These are phyloP conservation scores for Neopelma chrysocephalum DNA, from an alignment of 2,797 vertebrate species.

Conservation along the genomic window DNA sequence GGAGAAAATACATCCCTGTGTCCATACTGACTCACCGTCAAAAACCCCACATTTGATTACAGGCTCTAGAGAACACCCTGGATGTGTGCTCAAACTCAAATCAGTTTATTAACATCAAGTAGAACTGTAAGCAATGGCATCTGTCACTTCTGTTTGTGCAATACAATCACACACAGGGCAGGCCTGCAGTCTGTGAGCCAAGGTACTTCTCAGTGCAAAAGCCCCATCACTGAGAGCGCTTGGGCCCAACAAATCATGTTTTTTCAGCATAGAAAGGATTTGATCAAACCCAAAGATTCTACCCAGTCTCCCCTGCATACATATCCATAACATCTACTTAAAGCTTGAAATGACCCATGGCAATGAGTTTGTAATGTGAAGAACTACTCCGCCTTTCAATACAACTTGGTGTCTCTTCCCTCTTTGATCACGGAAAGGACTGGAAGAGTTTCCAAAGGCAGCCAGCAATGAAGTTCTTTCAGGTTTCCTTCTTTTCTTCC, in stretches of 20 bases:
- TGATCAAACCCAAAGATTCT: neutral
- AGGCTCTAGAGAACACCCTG: neutral
- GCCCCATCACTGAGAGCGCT: neutral
- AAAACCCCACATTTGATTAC: fast-evolving
- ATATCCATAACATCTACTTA: neutral
- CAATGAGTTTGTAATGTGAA: neutral
- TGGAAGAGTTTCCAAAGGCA: neutral
- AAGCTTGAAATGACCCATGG: neutral
- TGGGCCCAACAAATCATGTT: neutral
- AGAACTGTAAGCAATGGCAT: neutral
- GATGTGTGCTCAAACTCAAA: too few species aligned
- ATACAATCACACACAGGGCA: fast-evolving
- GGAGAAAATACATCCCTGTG: neutral
- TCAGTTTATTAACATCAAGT: neutral
- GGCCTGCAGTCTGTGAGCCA: neutral
- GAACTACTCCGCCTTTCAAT: neutral
- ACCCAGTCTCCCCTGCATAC: neutral
- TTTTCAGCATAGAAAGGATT: neutral
- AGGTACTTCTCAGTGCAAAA: neutral
- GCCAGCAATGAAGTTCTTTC: neutral
- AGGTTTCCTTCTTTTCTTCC: neutral
- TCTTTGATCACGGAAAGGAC: neutral
- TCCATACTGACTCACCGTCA: neutral
- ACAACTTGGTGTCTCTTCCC: neutral
- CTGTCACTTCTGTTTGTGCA: neutral